Evolutionary conservation across 2,888 invertebrate genomes (phyloP).

Genomic region (Plemyria rubiginata): DNA sequence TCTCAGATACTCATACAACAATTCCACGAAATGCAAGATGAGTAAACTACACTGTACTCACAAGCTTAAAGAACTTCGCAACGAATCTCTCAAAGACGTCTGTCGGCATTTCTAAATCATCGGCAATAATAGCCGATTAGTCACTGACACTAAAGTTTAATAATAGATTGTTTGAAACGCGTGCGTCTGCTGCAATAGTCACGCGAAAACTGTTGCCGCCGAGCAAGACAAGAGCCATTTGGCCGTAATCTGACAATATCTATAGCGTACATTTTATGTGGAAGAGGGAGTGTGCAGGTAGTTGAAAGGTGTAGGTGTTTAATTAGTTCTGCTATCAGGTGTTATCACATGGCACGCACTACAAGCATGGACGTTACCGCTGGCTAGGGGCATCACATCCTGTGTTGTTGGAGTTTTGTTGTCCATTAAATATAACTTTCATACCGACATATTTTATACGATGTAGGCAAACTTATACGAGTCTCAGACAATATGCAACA

Average conservation of each 20-base stretch:
- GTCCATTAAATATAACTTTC: background rate
- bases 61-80: constrained; percentile 56
- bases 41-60: constrained; percentile 49
- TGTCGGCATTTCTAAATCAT: constrained; percentile 61
- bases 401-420: background rate
- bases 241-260: constrained; percentile 17
- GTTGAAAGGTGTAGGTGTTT: constrained; percentile 37
- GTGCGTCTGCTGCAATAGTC: constrained; percentile 30
- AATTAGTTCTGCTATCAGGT: constrained; percentile 43
- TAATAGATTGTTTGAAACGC: constrained; percentile 12
- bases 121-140: constrained; percentile 31
- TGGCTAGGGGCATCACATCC: constrained; percentile 2
- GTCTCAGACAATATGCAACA: background rate
- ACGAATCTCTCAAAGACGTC: constrained; percentile 64
- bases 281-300: constrained; percentile 28
- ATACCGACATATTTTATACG: background rate
- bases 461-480: background rate
- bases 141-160: constrained; percentile 31
- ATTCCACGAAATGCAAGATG: constrained; percentile 22
- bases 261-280: background rate
- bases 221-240: background rate
- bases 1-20: constrained; percentile 23
- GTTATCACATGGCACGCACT: constrained; percentile 43
- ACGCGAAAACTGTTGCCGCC: constrained; percentile 35
- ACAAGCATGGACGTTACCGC: constrained; percentile 28